Conservation (phyloP, 64 coral and sea anemone species). For the Exaiptasia diaphana region DNA sequence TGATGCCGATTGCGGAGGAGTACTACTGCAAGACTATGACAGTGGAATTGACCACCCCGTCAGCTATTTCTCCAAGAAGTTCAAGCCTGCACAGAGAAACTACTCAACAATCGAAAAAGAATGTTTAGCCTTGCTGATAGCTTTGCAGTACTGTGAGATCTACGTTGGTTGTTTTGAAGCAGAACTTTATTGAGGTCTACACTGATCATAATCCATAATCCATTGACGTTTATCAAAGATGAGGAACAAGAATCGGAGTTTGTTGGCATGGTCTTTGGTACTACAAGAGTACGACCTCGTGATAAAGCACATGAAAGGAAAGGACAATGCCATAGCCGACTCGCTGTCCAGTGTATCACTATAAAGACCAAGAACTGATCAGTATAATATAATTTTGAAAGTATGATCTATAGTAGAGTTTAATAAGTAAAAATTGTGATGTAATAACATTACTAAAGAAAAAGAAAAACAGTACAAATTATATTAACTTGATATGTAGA, state of each 20-base stretch:
- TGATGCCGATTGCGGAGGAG: neutral
- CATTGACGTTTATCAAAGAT: too few species aligned
- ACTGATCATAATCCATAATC: conserved; percentile 4
- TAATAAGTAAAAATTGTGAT: too few species aligned
- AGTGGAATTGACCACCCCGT: neutral
- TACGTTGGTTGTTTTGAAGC: neutral
- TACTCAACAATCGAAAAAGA: conserved; percentile 7
- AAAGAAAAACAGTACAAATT: too few species aligned
- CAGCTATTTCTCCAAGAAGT: neutral
- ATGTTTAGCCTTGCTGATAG: conserved; percentile 8
- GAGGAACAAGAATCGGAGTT: neutral
- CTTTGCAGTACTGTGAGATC: neutral
- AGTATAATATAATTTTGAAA: too few species aligned
- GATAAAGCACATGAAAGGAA: neutral
- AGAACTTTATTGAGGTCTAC: neutral
- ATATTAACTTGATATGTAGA: too few species aligned
- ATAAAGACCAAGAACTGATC: too few species aligned
- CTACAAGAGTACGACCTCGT: conserved; percentile 17
- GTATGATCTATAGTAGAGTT: too few species aligned
- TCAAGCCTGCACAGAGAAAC: neutral
- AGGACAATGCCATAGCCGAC: neutral
- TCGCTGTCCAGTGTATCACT: neutral
- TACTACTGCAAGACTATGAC: neutral
- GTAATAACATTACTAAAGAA: too few species aligned
- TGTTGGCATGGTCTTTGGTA: neutral